Conservation (phyloP, 1,140 invertebrate genomes). For the Oppia nitens region DNA sequence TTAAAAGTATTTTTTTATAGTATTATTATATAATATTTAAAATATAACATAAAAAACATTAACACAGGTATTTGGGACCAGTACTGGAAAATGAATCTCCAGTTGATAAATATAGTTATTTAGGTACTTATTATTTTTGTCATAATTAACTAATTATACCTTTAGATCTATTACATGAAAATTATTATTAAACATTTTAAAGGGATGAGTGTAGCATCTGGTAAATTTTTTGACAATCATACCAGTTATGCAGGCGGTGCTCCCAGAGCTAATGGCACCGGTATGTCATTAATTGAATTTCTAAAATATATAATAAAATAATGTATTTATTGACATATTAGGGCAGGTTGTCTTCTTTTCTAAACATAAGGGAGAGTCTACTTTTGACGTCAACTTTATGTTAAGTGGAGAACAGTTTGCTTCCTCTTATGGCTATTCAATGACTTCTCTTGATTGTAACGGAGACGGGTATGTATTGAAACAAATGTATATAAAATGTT, state of each 20-base stretch:
- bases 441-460: conserved; percentile 64
- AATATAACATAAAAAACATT: too few species aligned
- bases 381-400: conserved; percentile 18
- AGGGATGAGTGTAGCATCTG: conserved; percentile 66
- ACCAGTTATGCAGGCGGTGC: conserved; percentile 65
- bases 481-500: not conserved
- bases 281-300: conserved; percentile 27
- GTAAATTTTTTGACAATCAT: conserved; percentile 39
- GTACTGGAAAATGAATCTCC: conserved; percentile 40
- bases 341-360: conserved; percentile 56
- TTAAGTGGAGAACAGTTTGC: conserved; percentile 24
- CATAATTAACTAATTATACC: not conserved
- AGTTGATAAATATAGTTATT: conserved; percentile 75
- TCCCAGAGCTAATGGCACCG: conserved; percentile 59
- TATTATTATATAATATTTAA: too few species aligned
- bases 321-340: not conserved
- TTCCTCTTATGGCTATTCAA: conserved; percentile 61
- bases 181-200: conserved; percentile 30
- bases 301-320: conserved; percentile 1
- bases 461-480: conserved; percentile 49
- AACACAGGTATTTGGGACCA: conserved; percentile 43
- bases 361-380: conserved; percentile 32
- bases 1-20: not conserved
- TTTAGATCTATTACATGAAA: not conserved
- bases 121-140: conserved; percentile 39